These are phyloP conservation scores for Drosophila neotestacea DNA, from an alignment of 2,888 invertebrate genomes.

Conservation along the genomic window DNA sequence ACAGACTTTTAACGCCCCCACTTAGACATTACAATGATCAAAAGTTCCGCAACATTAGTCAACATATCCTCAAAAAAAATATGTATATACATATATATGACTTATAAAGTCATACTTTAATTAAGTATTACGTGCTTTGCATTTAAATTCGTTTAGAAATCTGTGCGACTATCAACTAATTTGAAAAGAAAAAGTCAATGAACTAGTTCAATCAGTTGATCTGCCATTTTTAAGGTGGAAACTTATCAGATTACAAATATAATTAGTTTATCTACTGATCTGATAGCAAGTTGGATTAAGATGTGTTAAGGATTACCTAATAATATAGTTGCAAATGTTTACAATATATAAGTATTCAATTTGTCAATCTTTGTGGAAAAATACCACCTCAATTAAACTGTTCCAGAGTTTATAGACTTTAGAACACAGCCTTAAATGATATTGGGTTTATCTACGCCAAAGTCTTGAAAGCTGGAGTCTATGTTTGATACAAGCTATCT, in stretches of 20 bases:
- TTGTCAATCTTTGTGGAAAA: not conserved
- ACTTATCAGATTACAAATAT: not conserved
- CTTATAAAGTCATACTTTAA: not conserved
- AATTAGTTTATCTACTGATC: not conserved
- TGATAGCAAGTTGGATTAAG: not conserved
- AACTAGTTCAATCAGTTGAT: not conserved
- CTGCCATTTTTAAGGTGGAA: not conserved
- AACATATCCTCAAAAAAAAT: not conserved
- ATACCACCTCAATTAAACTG: not conserved
- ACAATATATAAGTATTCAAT: not conserved
- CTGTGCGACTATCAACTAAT: no score
- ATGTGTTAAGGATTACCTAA: no score
- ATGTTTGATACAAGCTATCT: constrained; percentile 2
- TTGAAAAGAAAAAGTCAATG: no score
- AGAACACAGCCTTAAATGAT: not conserved
- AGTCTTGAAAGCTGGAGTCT: not conserved
- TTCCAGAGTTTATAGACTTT: not conserved
- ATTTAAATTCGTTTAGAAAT: not conserved
- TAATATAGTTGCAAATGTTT: not conserved
- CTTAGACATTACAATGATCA: constrained; percentile 8
- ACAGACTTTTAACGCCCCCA: constrained; percentile 31
- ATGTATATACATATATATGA: not conserved
- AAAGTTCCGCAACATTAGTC: constrained; percentile 10
- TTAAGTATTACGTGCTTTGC: not conserved
- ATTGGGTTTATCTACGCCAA: not conserved